Evolutionary conservation across 2,888 invertebrate genomes (phyloP).

Genomic region (Resseliella maxima): DNA sequence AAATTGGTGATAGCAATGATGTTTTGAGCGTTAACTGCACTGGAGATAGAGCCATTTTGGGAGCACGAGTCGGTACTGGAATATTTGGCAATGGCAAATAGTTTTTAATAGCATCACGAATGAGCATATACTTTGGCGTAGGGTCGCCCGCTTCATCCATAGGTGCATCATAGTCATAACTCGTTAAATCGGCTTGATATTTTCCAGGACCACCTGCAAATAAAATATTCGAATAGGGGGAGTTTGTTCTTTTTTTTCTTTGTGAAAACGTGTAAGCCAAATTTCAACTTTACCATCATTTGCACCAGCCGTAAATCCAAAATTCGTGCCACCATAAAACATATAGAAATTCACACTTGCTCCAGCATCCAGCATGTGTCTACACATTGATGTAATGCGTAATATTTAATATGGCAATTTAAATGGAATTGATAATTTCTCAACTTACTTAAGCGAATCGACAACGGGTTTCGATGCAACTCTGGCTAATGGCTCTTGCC

Average conservation of each 20-base stretch:
- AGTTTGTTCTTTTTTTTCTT: no score
- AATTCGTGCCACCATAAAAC: conserved; percentile 93
- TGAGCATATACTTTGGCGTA: conserved; percentile 81
- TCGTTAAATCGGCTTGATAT: conserved; percentile 79
- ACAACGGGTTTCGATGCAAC: conserved; percentile 62
- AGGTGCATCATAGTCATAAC: conserved; percentile 94
- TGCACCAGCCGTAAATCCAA: conserved; percentile 76
- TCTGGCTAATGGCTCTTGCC: conserved; percentile 76
- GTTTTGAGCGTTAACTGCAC: conserved; percentile 70
- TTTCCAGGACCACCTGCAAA: conserved; percentile 64
- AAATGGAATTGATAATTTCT: conserved; percentile 60
- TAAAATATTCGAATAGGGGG: no score
- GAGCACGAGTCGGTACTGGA: conserved; percentile 71
- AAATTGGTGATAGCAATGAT: conserved; percentile 67
- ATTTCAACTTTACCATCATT: conserved; percentile 61
- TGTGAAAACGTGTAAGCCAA: not conserved
- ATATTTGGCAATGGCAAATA: conserved; percentile 71
- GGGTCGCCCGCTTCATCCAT: conserved; percentile 90
- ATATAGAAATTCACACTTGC: conserved; percentile 87
- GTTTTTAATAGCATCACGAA: conserved; percentile 75
- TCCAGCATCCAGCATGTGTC: conserved; percentile 70
- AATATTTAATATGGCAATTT: no score
- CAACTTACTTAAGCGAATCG: not conserved
- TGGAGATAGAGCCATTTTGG: conserved; percentile 76
- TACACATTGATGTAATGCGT: no score